Evolutionary conservation across 2,113 vertebrate genomes (phyloP).

Genomic region (Eulacestoma nigropectus): DNA sequence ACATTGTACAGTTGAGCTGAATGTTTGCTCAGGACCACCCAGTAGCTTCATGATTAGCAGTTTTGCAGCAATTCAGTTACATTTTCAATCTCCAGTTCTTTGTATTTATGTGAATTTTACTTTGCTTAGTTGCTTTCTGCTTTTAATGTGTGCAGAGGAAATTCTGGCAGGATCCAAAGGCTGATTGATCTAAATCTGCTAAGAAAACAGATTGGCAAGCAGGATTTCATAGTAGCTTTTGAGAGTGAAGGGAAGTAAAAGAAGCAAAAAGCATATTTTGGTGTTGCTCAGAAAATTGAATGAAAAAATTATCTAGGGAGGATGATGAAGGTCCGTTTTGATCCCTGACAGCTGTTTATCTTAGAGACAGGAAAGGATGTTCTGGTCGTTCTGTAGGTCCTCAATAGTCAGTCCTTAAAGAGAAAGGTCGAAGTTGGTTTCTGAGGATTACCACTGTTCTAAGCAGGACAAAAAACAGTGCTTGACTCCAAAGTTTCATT

Average conservation of each 20-base stretch:
- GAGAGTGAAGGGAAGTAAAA: neutral
- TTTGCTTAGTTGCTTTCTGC: neutral
- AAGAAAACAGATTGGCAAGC: neutral
- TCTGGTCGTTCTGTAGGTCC: neutral
- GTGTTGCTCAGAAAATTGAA: neutral
- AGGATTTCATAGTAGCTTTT: neutral
- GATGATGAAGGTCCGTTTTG: neutral
- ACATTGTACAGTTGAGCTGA: neutral
- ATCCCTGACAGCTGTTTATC: neutral
- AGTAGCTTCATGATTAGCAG: neutral
- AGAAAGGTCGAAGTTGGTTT: neutral
- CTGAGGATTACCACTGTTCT: neutral
- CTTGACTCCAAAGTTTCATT: neutral
- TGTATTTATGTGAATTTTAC: neutral
- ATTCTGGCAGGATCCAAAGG: neutral
- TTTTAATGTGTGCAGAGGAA: neutral
- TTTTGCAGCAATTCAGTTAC: neutral
- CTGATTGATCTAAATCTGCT: neutral
- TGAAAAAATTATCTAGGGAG: neutral
- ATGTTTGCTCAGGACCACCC: neutral
- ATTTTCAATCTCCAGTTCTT: neutral
- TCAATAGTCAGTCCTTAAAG: neutral
- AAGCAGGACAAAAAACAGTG: neutral
- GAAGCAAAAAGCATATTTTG: neutral
- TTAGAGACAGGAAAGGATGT: neutral